phyloP scores from a whole-genome alignment of 64 coral and sea anemone genomes.

The Stichodactyla mertensii region DNA sequence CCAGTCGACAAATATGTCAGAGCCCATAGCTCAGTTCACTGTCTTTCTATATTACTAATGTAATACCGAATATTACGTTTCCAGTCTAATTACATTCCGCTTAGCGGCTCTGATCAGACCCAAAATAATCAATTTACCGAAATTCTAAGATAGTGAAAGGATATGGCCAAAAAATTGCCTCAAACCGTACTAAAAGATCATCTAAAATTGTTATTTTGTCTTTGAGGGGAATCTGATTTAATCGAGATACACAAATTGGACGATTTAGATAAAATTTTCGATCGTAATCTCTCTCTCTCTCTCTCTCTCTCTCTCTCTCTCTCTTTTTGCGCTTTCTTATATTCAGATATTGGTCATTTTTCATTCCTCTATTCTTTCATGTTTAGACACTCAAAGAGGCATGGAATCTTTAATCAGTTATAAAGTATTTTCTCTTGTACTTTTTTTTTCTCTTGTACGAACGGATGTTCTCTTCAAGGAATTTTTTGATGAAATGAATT shows the following conservation, averaged over 20 bases:
- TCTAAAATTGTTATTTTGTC: background rate
- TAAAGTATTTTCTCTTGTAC: background rate
- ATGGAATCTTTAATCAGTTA: constrained; percentile 10
- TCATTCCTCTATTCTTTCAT: background rate
- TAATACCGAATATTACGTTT: background rate
- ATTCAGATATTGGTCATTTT: background rate
- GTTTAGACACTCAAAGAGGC: background rate
- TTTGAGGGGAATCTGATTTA: background rate
- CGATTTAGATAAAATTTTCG: background rate
- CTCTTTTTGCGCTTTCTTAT: background rate
- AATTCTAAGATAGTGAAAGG: background rate
- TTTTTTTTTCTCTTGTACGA: background rate
- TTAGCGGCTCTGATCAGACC: background rate
- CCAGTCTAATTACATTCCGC: background rate
- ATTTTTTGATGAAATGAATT: background rate
- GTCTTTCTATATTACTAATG: constrained; percentile 1
- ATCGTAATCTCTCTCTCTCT: background rate
- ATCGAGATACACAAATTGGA: constrained; percentile 3
- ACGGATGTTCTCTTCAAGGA: background rate
- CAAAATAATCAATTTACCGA: constrained; percentile 12
- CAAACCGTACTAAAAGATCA: background rate
- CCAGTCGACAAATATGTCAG: background rate
- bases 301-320: background rate
- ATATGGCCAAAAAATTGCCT: background rate
- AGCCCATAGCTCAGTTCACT: background rate